Evolutionary conservation across 2,113 vertebrate species (phyloP).

Genomic region (cattle (Bos taurus)): ARS-UCD2.0 NC_037343.1:12532501-12533000

Average conservation of each 20-base stretch:
- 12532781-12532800: background rate
- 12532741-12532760: background rate
- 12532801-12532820: background rate
- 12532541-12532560: background rate
- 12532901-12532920: background rate
- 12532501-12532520: background rate
- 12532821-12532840: background rate
- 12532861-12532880: background rate
- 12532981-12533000: background rate
- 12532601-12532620: background rate
- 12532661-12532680: background rate
- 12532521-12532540: background rate
- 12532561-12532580: background rate
- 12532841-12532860: background rate
- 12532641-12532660: background rate
- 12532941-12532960: background rate
- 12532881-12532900: background rate
- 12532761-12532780: background rate
- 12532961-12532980: background rate
- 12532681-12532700: background rate
- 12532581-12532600: background rate
- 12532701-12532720: background rate
- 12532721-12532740: background rate
- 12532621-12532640: background rate
- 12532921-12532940: background rate